Conservation (phyloP, 2,113 vertebrate genomes). For the Gyps fulvus region DNA sequence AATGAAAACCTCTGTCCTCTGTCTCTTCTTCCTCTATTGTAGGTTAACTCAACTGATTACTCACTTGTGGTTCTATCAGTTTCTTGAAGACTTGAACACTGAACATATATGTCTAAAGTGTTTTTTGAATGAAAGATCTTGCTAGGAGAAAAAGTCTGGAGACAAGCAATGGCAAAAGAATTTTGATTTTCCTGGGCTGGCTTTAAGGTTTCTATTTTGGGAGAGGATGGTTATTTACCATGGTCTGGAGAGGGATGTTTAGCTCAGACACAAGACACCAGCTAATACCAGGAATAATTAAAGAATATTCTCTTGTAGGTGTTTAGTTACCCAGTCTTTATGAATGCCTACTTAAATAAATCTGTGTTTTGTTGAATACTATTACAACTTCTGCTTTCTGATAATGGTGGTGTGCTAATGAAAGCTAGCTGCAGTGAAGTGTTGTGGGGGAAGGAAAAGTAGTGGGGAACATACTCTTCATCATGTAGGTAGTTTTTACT, state of each 20-base stretch:
- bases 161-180: neutral
- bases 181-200: neutral
- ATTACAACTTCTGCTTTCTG: neutral
- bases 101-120: neutral
- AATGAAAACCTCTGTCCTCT: neutral
- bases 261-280: neutral
- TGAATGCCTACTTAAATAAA: neutral
- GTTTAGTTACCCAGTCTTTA: neutral
- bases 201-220: neutral
- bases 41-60: neutral
- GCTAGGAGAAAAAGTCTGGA: neutral
- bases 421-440: neutral
- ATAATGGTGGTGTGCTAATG: neutral
- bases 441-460: neutral
- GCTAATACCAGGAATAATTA: neutral
- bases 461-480: neutral
- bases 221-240: neutral
- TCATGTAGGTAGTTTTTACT: neutral
- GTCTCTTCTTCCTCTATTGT: neutral
- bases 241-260: neutral
- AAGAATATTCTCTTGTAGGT: neutral
- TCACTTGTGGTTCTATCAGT: neutral
- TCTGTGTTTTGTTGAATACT: neutral
- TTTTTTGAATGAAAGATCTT: neutral
- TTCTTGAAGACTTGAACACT: neutral